phyloP scores from a whole-genome alignment of 2,113 vertebrate genomes.

The Morphnarchus princeps region DNA sequence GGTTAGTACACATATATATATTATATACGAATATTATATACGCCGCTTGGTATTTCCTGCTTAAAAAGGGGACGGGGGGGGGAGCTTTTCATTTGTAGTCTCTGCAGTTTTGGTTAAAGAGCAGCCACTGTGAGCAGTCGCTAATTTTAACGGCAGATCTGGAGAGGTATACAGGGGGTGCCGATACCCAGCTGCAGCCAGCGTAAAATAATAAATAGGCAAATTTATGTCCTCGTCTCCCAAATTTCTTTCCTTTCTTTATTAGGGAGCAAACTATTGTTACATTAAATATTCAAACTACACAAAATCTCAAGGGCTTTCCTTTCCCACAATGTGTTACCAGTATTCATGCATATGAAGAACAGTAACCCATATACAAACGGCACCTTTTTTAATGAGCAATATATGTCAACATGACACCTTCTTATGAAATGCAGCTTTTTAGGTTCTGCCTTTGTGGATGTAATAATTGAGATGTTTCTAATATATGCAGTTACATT shows the following conservation, averaged over 20 bases:
- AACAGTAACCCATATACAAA: conserved; percentile 62
- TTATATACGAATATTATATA: conserved; percentile 9
- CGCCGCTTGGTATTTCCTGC: not conserved
- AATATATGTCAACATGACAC: conserved; percentile 70
- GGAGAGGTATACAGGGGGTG: not conserved
- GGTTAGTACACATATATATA: conserved; percentile 63
- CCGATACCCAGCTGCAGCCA: conserved; percentile 14
- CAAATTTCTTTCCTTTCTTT: conserved; percentile 61
- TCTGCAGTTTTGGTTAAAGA: not conserved
- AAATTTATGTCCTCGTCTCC: conserved; percentile 34
- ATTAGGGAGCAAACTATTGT: conserved; percentile 61
- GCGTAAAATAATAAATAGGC: conserved; percentile 3
- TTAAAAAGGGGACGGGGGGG: not conserved
- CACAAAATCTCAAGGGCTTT: conserved; percentile 62
- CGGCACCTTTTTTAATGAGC: conserved; percentile 67
- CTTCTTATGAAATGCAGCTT: conserved; percentile 65
- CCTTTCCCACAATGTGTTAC: conserved; percentile 56
- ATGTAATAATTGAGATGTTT: conserved; percentile 70
- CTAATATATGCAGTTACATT: conserved; percentile 63
- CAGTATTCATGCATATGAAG: conserved; percentile 65
- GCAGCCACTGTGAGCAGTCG: not conserved
- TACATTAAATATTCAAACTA: conserved; percentile 70
- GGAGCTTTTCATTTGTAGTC: not conserved
- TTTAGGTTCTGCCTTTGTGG: conserved; percentile 66
- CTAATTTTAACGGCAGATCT: not conserved